These are phyloP conservation scores for Coreoperca whiteheadi DNA, from an alignment of 2,113 vertebrate genomes.

Conservation along the genomic window DNA sequence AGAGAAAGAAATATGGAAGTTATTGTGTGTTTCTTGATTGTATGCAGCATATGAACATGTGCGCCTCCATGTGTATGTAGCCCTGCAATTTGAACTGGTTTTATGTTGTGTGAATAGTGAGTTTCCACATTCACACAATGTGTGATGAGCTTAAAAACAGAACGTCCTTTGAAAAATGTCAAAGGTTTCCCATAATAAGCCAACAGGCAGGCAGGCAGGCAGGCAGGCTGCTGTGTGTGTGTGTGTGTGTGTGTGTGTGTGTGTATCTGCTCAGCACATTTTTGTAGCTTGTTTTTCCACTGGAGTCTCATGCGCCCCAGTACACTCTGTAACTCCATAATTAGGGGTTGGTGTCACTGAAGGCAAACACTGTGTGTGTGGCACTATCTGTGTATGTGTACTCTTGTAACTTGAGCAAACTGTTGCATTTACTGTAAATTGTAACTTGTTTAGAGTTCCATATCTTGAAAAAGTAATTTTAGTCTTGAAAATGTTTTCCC, in stretches of 20 bases:
- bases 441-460: no score
- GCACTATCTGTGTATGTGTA: conserved; percentile 16
- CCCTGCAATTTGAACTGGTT: conserved; percentile 32
- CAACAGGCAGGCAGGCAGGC: conserved; percentile 17
- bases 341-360: conserved; percentile 65
- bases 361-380: conserved; percentile 42
- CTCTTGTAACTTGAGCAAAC: conserved; percentile 3
- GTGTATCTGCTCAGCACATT: conserved; percentile 32
- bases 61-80: neutral
- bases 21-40: conserved; percentile 30
- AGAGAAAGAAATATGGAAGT: conserved; percentile 11
- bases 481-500: neutral
- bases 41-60: neutral
- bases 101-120: conserved; percentile 25
- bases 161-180: conserved; percentile 43
- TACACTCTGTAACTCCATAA: conserved; percentile 59
- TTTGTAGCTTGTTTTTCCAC: conserved; percentile 56
- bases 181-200: conserved; percentile 57
- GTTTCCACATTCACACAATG: conserved; percentile 11
- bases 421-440: conserved; percentile 37
- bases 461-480: neutral
- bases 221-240: no score
- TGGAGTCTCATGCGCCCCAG: conserved; percentile 48
- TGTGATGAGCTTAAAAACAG: conserved; percentile 31
- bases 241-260: conserved; percentile 9